Evolutionary conservation across 2,113 vertebrate species (phyloP).

Genomic region (Notechis scutatus): DNA sequence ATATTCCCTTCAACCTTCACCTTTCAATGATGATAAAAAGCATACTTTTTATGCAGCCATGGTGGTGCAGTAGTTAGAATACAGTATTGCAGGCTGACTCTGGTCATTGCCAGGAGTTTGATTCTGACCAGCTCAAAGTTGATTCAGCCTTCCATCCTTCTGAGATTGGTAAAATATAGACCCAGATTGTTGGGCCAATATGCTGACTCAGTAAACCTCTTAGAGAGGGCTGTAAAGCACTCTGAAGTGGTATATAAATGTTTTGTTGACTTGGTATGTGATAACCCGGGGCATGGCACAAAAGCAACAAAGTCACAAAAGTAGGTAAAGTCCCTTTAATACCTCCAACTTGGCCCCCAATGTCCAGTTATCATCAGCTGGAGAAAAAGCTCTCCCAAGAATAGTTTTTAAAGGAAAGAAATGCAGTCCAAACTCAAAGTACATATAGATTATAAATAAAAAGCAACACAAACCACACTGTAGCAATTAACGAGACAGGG

Average conservation of each 20-base stretch:
- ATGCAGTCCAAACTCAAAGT: too few species aligned
- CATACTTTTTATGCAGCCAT: background rate
- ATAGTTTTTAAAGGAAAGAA: too few species aligned
- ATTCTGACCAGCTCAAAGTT: background rate
- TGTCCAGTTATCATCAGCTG: too few species aligned
- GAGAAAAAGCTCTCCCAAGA: too few species aligned
- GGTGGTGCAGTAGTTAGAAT: background rate
- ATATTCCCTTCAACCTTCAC: background rate
- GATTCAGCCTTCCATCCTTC: background rate
- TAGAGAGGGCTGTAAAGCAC: background rate
- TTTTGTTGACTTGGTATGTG: background rate
- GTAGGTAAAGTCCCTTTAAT: too few species aligned
- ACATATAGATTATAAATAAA: too few species aligned
- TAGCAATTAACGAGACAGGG: too few species aligned
- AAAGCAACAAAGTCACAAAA: too few species aligned
- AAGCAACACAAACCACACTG: too few species aligned
- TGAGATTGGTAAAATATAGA: background rate
- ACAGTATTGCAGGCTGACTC: background rate
- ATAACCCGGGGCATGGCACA: too few species aligned
- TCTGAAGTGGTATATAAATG: background rate
- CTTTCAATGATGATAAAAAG: conserved; percentile 23
- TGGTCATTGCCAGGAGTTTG: background rate
- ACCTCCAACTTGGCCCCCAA: too few species aligned
- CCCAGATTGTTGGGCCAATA: background rate
- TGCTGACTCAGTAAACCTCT: background rate